Evolutionary conservation across 2,113 vertebrate species (phyloP).

Genomic region (Myrmecophaga tridactyla): DNA sequence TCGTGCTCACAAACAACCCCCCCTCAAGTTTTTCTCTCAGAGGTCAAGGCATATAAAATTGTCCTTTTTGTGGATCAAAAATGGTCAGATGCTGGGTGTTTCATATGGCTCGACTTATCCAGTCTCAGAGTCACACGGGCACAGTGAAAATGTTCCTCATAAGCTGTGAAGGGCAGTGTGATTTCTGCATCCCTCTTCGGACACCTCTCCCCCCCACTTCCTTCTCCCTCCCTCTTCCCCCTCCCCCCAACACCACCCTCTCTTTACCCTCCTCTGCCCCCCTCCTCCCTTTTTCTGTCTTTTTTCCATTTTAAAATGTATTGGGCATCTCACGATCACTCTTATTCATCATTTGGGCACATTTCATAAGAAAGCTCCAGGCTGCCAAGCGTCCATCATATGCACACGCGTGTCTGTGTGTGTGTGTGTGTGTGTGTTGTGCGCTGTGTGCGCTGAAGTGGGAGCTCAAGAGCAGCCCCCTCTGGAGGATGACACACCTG

Average conservation of each 20-base stretch:
- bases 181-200: background rate
- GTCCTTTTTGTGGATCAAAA: background rate
- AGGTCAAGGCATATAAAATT: background rate
- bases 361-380: background rate
- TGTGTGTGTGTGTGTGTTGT: accelerated
- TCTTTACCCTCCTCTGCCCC: background rate
- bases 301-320: background rate
- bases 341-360: no score
- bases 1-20: background rate
- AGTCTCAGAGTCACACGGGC: background rate
- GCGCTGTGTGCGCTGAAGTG: background rate
- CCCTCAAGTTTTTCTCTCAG: background rate
- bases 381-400: no score
- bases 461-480: no score
- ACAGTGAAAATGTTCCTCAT: accelerated
- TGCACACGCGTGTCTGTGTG: background rate
- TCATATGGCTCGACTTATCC: background rate
- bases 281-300: background rate
- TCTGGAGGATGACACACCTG: background rate
- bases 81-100: accelerated
- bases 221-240: no score
- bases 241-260: background rate
- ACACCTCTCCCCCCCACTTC: background rate
- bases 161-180: background rate
- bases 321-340: background rate